Conservation (phyloP, 2,113 vertebrate genomes). For the Rhinoptilus africanus region DNA sequence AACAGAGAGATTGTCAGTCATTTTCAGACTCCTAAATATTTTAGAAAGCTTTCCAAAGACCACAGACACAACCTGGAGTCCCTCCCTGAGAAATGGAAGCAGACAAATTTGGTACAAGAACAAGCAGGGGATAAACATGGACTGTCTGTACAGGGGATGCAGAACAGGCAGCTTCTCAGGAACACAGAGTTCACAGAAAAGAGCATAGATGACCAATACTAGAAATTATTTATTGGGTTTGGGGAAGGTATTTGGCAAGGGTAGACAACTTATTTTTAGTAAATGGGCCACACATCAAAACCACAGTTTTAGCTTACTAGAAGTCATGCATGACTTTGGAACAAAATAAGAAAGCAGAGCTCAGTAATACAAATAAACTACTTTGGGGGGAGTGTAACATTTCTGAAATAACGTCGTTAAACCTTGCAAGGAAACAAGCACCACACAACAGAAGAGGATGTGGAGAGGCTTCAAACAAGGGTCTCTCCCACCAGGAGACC, state of each 20-base stretch:
- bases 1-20: neutral
- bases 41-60: neutral
- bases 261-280: neutral
- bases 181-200: neutral
- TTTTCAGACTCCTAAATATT: constrained; percentile 1
- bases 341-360: neutral
- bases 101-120: neutral
- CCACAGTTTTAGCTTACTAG: neutral
- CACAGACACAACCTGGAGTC: neutral
- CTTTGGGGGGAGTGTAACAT: neutral
- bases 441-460: neutral
- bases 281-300: neutral
- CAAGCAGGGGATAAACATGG: neutral
- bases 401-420: neutral
- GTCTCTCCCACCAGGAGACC: neutral
- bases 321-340: neutral
- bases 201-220: neutral
- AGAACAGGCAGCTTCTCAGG: neutral
- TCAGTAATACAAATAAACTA: neutral
- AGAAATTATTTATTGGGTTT: neutral
- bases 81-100: neutral
- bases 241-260: neutral
- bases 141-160: neutral
- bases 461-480: neutral
- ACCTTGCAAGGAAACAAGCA: neutral